A percentile compares a stretch with the other conserved stretches of the same genome.
These are phyloP conservation scores for Cerastis rubricosa DNA, from an alignment of 2,888 invertebrate species.

Conservation along the genomic window DNA sequence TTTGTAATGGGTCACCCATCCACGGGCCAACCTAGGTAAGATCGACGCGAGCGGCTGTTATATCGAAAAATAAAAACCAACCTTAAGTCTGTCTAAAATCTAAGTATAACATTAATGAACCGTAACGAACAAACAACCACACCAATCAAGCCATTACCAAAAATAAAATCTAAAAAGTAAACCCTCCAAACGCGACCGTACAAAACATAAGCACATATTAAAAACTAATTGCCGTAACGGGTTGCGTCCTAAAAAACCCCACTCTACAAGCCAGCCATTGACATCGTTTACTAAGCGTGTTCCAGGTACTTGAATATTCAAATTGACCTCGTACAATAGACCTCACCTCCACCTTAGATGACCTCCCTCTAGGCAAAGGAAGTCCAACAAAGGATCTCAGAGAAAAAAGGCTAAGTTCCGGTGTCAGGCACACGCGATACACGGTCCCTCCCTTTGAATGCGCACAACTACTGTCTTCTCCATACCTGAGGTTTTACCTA, in stretches of 20 bases:
- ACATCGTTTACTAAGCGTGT: constrained; percentile 80
- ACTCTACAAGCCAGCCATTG: constrained; percentile 71
- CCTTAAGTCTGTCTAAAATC: neutral
- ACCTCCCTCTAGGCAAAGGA: constrained; percentile 77
- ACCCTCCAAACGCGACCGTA: constrained; percentile 39
- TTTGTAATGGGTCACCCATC: no score
- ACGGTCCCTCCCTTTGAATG: constrained; percentile 66
- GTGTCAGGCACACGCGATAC: constrained; percentile 83
- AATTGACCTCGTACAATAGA: constrained; percentile 83
- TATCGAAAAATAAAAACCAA: no score
- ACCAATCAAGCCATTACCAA: constrained; percentile 2
- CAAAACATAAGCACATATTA: constrained; percentile 52
- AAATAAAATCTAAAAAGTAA: constrained; percentile 28
- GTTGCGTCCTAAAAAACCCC: constrained; percentile 61
- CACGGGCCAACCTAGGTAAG: no score
- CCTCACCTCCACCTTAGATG: constrained; percentile 67
- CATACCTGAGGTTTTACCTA: constrained; percentile 64
- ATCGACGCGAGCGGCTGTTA: no score
- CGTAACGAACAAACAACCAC: neutral
- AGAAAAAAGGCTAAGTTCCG: constrained; percentile 86
- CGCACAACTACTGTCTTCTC: constrained; percentile 63
- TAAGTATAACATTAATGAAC: neutral
- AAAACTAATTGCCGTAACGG: constrained; percentile 66
- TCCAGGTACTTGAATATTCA: constrained; percentile 86
- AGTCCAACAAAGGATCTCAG: constrained; percentile 83